Percentiles rank a stretch among this genome's conserved stretches.
These are phyloP conservation scores for Poeciliopsis infans DNA, from an alignment of 2,797 vertebrate species.

Conservation along the genomic window DNA sequence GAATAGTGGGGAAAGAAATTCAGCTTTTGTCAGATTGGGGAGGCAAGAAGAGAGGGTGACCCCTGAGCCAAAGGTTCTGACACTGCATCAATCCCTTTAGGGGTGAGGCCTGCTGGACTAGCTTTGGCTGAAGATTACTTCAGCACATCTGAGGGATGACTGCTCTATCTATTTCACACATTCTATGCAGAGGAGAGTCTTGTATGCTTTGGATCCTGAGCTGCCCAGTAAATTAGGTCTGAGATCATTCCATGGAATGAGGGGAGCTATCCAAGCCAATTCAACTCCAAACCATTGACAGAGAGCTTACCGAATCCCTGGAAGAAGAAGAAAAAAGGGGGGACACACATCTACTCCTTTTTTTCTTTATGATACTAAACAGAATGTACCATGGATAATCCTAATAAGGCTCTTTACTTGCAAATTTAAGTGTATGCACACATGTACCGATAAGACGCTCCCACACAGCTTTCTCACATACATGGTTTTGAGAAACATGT, in stretches of 20 bases:
- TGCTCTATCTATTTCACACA: constrained; percentile 87
- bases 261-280: constrained; percentile 78
- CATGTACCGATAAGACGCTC: constrained; percentile 82
- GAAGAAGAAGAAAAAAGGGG: constrained; percentile 40
- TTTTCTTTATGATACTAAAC: constrained; percentile 79
- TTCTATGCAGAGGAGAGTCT: constrained; percentile 82
- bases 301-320: constrained; percentile 80
- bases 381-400: constrained; percentile 84
- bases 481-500: constrained; percentile 66
- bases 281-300: constrained; percentile 81
- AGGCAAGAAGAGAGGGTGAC: constrained; percentile 93
- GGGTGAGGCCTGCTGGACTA: constrained; percentile 90
- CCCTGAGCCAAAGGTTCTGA: constrained; percentile 95
- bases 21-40: constrained; percentile 88
- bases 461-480: constrained; percentile 80
- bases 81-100: constrained; percentile 99
- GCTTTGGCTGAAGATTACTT: constrained; percentile 91
- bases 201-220: constrained; percentile 83
- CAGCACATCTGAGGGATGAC: constrained; percentile 90
- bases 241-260: constrained; percentile 83
- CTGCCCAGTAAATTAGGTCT: constrained; percentile 90
- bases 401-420: constrained; percentile 81
- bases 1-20: constrained; percentile 82
- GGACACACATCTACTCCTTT: constrained; percentile 70
- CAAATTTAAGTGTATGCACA: constrained; percentile 79